Evolutionary conservation across 30 jellyfish, hydroid and myxozoan species (phyloP).

Genomic region (Rhopilema esculentum): DNA sequence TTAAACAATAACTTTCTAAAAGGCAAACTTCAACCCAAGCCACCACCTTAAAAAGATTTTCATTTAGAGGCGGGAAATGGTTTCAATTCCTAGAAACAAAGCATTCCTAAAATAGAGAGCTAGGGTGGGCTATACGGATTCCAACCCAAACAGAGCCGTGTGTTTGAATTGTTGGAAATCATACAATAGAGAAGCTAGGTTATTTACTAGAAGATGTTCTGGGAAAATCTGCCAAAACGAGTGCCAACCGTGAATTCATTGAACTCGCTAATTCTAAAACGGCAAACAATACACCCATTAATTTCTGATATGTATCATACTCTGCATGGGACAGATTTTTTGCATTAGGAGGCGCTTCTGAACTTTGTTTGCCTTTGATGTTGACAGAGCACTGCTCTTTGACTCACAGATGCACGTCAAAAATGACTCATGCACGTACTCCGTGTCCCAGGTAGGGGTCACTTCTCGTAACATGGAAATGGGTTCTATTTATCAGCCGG

Average conservation of each 20-base stretch:
- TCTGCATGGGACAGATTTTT: background rate
- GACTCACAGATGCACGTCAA: background rate
- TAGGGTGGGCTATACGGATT: too few species aligned
- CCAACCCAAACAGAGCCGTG: too few species aligned
- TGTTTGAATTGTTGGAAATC: too few species aligned
- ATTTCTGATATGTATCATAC: background rate
- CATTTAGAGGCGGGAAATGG: too few species aligned
- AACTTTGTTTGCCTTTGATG: background rate
- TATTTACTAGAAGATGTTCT: too few species aligned
- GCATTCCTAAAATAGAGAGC: too few species aligned
- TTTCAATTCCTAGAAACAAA: too few species aligned
- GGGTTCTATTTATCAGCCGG: too few species aligned
- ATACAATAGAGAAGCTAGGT: too few species aligned
- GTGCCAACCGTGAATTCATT: background rate
- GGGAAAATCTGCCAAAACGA: background rate
- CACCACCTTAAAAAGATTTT: too few species aligned
- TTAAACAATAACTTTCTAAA: too few species aligned
- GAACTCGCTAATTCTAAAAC: background rate
- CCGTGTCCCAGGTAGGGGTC: background rate
- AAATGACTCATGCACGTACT: background rate
- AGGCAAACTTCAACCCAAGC: too few species aligned
- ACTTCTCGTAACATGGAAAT: background rate
- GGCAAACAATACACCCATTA: background rate
- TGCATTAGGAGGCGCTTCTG: background rate
- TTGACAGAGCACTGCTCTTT: background rate